Evolutionary conservation across 2,888 invertebrate species (phyloP), one percentile per base, ranked within the genome.

Genomic region (Ophion costatus): DNA sequence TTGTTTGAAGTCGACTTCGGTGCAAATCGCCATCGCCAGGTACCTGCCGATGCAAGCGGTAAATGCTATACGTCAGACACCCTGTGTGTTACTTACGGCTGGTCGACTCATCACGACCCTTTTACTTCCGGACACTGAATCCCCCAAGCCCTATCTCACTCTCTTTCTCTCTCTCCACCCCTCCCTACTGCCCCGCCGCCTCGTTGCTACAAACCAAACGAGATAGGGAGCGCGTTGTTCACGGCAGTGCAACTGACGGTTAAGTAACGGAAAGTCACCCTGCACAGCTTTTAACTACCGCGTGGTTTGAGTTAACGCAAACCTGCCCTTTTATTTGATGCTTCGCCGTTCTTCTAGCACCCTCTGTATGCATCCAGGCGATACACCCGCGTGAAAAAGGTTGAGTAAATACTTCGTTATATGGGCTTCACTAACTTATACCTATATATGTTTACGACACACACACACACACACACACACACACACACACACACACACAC

Each of bases 201-300:
- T 56, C 45, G 67, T 67, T 64, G 33, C 14, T 22, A 56, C 29
- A 64, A 77, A 51, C 69, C 56, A 51, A 77, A 80, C 64, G 59
- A 59, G 73, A 83, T 61, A 24, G 82, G 84, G 77, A 76, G 76
- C 29, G n/a, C 56, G 71, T 67, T 56, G 56, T 29, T 67, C 45
- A 73, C 29, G 42, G 56, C 80, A 4, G 14, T 77, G 74, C 70
- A 66, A 73, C 73, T 80, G 80, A 85, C 82, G 80, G 80, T 82
- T 85, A 74, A 82, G 82, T 69, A 85, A 85, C 85, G 85, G 80
- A 83, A 85, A 83, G 85, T 85, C 82, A 85, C 79, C 76, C 82
- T 67, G 73, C 29, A 61, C 77, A 64, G 82, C 85, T 74, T 80
- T 85, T 69, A 51, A 56, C 77, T 45, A 67, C n/a, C 73, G 63